Base-by-base conservation (phyloP, 1,140 invertebrate genomes). In the Leptinotarsa undecemlineata region DNA sequence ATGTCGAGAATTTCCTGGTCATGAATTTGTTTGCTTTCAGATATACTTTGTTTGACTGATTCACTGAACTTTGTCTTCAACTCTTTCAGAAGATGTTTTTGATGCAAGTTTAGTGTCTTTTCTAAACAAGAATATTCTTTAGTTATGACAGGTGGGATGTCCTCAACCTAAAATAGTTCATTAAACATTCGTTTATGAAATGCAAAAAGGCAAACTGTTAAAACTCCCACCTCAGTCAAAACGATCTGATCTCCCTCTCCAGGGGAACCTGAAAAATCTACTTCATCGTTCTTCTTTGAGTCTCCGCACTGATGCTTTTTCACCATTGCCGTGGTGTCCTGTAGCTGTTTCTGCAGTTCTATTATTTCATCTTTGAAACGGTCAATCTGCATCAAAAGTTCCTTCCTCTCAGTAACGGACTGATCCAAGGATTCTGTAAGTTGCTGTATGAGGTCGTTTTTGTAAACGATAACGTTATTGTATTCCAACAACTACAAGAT, bases 301-400 rank as follows among this genome's bases (percentile, higher is more conserved):
- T 15, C 51, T 57, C n/a, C n/a, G 51, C 51, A 57, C 51, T 57
- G 51, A 48, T 76, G 77, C 13, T 77, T 71, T 57, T 78, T 62
- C 20, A 79, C 64, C 72, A 79, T 76, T 70, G 78, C 74, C 15
- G 76, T 70, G 1, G 80, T 81, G 73, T 78, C 77, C 67, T 76
- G 74, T 21, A 81, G 23, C 48, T 78, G 73, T 73, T 89, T 86
- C 42, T 91, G 89, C 19, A 92, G 79, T 17, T 88, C 84, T 1
- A 88, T 85, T 19, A 92, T 88, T 80, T 93, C 91, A 1, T 86
- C 85, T 66, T 87, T 87, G 2, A 92, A 88, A 62, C 88, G 84
- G 2, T 89, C 86, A 42, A 90, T 87, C 62, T 92, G 90, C 48
- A 81, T 78, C 79, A 88, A 89, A 8, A 93, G 84, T 48, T 90